phyloP scores from a whole-genome alignment of 2,888 invertebrate genomes.

The Chesias legatella region DNA sequence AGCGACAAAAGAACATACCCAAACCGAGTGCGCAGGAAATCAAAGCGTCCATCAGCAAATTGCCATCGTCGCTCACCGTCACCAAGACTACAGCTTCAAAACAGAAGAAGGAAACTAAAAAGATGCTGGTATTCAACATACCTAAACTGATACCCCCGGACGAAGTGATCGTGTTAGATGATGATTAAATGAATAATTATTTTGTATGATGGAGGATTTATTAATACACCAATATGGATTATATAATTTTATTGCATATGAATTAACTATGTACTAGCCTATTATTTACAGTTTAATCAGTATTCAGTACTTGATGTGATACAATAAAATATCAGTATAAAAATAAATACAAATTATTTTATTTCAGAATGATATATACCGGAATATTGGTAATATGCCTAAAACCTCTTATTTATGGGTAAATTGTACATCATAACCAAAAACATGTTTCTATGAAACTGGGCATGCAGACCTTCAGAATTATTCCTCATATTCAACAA shows the following conservation, averaged over 20 bases:
- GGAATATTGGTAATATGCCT: too few species aligned
- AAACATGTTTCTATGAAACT: too few species aligned
- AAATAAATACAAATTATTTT: background rate
- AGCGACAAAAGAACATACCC: conserved; percentile 79
- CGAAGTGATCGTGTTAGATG: conserved; percentile 72
- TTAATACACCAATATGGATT: conserved; percentile 10
- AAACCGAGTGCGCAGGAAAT: conserved; percentile 47
- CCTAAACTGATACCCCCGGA: conserved; percentile 60
- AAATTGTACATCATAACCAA: too few species aligned
- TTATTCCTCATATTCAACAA: too few species aligned
- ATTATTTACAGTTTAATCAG: conserved; percentile 26
- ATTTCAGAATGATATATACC: background rate
- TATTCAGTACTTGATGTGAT: conserved; percentile 1
- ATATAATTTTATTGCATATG: conserved; percentile 22
- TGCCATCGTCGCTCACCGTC: conserved; percentile 76
- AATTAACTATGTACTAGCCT: conserved; percentile 14
- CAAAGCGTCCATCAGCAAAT: conserved; percentile 62
- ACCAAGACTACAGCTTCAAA: conserved; percentile 64
- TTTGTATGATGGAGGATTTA: conserved; percentile 7
- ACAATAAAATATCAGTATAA: background rate
- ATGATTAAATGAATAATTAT: conserved; percentile 47
- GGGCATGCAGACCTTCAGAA: too few species aligned
- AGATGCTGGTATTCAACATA: conserved; percentile 49
- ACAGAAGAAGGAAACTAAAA: conserved; percentile 58
- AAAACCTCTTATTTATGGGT: too few species aligned